These are phyloP conservation scores for Agrotis exclamationis DNA, from an alignment of 2,888 invertebrate genomes.

Conservation along the genomic window DNA sequence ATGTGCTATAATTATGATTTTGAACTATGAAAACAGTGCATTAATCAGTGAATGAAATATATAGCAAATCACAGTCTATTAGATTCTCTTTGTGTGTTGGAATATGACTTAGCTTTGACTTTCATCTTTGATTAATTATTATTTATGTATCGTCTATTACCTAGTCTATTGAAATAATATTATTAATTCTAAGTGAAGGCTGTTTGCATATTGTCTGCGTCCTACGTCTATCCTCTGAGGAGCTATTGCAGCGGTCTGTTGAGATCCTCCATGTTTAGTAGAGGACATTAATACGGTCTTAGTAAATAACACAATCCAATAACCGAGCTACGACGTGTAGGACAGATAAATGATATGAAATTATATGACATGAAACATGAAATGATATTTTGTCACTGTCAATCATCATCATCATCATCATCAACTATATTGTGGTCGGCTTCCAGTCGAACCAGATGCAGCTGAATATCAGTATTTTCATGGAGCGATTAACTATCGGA, in stretches of 20 bases:
- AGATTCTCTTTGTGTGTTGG: background rate
- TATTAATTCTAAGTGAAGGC: conserved; percentile 23
- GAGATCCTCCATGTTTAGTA: conserved; percentile 32
- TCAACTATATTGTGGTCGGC: too few species aligned
- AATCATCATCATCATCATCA: too few species aligned
- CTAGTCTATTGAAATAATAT: conserved; percentile 11
- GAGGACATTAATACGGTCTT: conserved; percentile 15
- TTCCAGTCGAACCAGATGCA: too few species aligned
- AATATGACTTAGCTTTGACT: background rate
- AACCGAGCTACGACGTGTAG: too few species aligned
- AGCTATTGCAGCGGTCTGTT: conserved; percentile 20
- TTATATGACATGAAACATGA: too few species aligned
- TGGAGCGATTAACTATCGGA: too few species aligned
- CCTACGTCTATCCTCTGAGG: conserved; percentile 16
- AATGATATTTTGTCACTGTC: too few species aligned
- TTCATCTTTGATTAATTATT: background rate
- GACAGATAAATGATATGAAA: too few species aligned
- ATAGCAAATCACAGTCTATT: background rate
- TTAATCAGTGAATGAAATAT: too few species aligned
- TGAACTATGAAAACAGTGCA: too few species aligned
- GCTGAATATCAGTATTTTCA: too few species aligned
- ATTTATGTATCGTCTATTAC: background rate
- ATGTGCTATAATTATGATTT: too few species aligned
- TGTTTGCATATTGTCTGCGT: conserved; percentile 26
- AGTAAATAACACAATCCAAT: background rate